Percentiles rank a stretch among this genome's conserved stretches.
phyloP scores from a whole-genome alignment of 2,888 invertebrate species.

The Polyommatus icarus region DNA sequence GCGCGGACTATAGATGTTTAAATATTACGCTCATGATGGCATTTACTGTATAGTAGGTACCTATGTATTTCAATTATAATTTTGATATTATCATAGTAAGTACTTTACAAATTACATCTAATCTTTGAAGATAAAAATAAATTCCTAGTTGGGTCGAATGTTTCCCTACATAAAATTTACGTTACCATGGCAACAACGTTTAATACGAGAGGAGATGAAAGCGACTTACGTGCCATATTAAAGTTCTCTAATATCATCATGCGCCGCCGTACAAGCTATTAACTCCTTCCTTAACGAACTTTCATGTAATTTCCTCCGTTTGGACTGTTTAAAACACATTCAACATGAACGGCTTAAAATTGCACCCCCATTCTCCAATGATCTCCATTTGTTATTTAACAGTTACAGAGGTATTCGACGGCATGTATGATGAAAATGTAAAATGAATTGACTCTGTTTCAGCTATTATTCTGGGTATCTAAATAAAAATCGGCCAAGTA shows the following conservation, averaged over 20 bases:
- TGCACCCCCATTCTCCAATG: not conserved
- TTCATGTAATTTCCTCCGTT: constrained; percentile 5
- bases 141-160: no score
- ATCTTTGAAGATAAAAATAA: not conserved
- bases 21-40: no score
- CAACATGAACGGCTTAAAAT: not conserved
- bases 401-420: not conserved
- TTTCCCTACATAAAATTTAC: not conserved
- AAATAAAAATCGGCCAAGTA: not conserved
- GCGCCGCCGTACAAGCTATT: not conserved
- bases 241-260: constrained; percentile 21
- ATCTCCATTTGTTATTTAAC: not conserved
- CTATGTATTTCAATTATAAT: no score
- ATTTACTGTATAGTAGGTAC: no score
- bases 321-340: constrained; percentile 17
- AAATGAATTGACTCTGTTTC: not conserved
- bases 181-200: not conserved
- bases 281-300: constrained; percentile 2
- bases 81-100: no score
- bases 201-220: not conserved
- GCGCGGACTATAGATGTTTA: no score
- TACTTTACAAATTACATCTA: not conserved
- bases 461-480: not conserved
- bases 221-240: constrained; percentile 13
- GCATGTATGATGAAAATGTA: not conserved